Conservation (phyloP, 2,888 invertebrate genomes). For the Drosophila peninsularis region DNA sequence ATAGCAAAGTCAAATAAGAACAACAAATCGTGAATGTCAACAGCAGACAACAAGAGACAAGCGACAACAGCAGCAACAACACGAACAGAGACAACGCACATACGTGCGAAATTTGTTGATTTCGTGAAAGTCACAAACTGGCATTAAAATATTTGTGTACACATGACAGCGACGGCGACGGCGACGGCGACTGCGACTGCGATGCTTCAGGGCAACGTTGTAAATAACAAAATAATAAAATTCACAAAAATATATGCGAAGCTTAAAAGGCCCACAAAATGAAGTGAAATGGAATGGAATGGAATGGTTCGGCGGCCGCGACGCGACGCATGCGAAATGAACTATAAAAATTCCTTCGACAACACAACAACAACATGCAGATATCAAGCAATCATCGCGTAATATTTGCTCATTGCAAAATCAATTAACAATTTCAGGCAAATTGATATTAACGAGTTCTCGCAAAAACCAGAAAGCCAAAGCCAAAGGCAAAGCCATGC, state of each 20-base stretch:
- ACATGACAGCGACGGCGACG: slow-evolving; percentile 27
- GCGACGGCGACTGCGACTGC: slow-evolving; percentile 12
- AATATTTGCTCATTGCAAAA: slow-evolving; percentile 82
- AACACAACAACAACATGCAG: slow-evolving; percentile 20
- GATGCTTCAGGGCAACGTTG: slow-evolving; percentile 39
- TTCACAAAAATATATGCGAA: slow-evolving; percentile 61
- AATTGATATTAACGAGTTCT: slow-evolving; percentile 82
- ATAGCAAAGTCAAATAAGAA: slow-evolving; percentile 39
- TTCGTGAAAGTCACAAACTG: slow-evolving; percentile 67
- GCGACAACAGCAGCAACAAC: slow-evolving; percentile 16
- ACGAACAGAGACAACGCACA: slow-evolving; percentile 27
- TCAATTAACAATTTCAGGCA: slow-evolving; percentile 81
- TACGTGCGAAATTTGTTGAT: slow-evolving; percentile 70
- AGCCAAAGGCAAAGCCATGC: slow-evolving; percentile 34
- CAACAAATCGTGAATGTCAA: slow-evolving; percentile 45
- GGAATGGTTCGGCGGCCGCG: not conserved
- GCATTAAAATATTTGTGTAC: slow-evolving; percentile 63
- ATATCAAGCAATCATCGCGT: slow-evolving; percentile 66
- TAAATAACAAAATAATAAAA: slow-evolving; percentile 74
- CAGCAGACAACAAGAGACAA: slow-evolving; percentile 29
- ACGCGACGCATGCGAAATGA: slow-evolving; percentile 36
- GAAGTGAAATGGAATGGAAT: slow-evolving; percentile 15
- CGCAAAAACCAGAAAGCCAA: slow-evolving; percentile 54
- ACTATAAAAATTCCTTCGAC: slow-evolving; percentile 40
- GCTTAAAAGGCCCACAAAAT: slow-evolving; percentile 59